Evolutionary conservation across 2,113 vertebrate species (phyloP), one percentile per base, ranked within the genome.

Genomic region (Cervus canadensis): DNA sequence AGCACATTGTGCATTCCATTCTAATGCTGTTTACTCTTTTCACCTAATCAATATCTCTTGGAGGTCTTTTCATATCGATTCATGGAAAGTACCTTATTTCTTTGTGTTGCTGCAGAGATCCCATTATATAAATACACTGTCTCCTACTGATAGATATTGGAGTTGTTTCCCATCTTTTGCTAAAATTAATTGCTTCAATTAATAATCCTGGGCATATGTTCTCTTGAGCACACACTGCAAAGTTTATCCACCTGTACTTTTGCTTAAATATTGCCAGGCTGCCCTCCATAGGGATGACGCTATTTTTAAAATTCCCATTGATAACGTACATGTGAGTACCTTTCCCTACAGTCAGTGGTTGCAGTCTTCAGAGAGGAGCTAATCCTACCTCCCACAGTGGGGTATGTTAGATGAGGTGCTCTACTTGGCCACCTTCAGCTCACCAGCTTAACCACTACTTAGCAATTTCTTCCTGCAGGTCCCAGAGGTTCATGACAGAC

Each of bases 251-350:
- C 25, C 9, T 57, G 12, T 19, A n/a, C 21, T 4, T 91, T 52
- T 84, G 19, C 36, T 71, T 87, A 36, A 67, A 54, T 87, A 87
- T 43, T 11, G 13, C 13, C 60, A 62, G 62, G 26, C 30, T 67
- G 16, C 6, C 26, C 11, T 91, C 9, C 25, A 43, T 7, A n/a
- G 14, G 2, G 13, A 36, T 67, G 19, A 25, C 0, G 2, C 5
- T 5, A 30, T 85, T 84, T 92, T 60, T 54, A 36, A 45, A 23
- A 54, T 78, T n/a, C 21, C 3, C 15, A 17, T 17, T 56, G 60
- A 9, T 33, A 52, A 54, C 1, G 4, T 50, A 50, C 12, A 50
- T 94, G 14, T 54, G 16, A 30, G n/a, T 30, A 40, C 6, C 17
- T 67, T 59, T 12, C 36, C 26, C 40, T 45, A 30, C 0, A 15